These are phyloP conservation scores for Centropus unirufus DNA, from an alignment of 2,113 vertebrate genomes.

Conservation along the genomic window DNA sequence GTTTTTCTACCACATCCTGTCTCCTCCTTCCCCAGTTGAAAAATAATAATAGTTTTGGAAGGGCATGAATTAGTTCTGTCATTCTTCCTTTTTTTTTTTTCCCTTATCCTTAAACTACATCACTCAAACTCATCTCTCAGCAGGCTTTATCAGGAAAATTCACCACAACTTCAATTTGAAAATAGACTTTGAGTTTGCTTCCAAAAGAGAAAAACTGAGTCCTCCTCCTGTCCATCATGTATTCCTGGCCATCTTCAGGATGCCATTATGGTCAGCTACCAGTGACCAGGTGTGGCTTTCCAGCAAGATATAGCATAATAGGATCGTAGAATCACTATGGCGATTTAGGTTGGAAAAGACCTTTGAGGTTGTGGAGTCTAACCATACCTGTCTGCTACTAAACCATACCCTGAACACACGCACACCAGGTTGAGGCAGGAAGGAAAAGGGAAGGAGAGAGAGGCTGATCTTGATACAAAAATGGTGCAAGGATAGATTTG, in stretches of 20 bases:
- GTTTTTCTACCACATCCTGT: conserved; percentile 74
- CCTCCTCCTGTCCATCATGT: background rate
- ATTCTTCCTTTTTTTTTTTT: background rate
- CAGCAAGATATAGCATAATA: background rate
- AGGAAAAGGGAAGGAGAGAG: background rate
- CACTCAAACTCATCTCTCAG: background rate
- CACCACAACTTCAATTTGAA: background rate
- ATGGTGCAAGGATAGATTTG: background rate
- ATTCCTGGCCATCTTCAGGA: background rate
- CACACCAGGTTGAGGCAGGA: background rate
- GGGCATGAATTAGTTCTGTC: conserved; percentile 53
- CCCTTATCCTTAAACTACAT: background rate
- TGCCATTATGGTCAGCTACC: background rate
- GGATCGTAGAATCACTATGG: no score
- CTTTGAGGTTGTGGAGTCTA: no score
- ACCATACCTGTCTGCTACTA: no score
- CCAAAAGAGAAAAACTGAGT: background rate
- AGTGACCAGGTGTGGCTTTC: background rate
- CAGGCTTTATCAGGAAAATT: background rate
- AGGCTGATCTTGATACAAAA: background rate
- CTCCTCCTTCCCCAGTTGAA: conserved; percentile 61
- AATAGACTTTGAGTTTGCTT: background rate
- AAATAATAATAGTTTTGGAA: conserved; percentile 72
- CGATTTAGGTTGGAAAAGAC: no score
- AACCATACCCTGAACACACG: background rate